These are phyloP conservation scores for Rotaria macrura DNA, from an alignment of 2,888 invertebrate species.

Conservation along the genomic window DNA sequence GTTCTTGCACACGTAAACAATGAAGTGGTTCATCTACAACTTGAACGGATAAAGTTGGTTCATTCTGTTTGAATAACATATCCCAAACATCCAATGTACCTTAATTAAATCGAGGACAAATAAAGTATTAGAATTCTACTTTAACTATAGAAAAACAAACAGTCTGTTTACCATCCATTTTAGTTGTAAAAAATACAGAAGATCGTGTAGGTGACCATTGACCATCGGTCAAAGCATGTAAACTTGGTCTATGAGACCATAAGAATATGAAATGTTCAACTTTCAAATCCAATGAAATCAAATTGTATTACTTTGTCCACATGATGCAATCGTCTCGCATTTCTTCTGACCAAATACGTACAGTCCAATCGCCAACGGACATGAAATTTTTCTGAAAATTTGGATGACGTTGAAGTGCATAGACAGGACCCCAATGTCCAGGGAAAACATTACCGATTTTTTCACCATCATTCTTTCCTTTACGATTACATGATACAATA, in stretches of 20 bases:
- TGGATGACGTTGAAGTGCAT: slow-evolving; percentile 77
- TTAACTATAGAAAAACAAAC: not conserved
- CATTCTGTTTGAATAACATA: slow-evolving; percentile 69
- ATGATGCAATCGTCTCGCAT: slow-evolving; percentile 77
- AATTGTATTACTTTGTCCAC: slow-evolving; percentile 32
- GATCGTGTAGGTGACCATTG: slow-evolving; percentile 75
- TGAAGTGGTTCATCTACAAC: slow-evolving; percentile 61
- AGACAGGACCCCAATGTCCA: slow-evolving; percentile 67
- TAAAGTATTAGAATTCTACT: not conserved
- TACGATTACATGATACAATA: slow-evolving; percentile 61
- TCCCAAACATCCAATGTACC: slow-evolving; percentile 75
- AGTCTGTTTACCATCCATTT: slow-evolving; percentile 61
- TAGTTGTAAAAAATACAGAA: slow-evolving; percentile 72
- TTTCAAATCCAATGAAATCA: no score
- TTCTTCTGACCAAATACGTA: slow-evolving; percentile 87
- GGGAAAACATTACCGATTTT: slow-evolving; percentile 61
- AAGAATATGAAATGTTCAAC: no score
- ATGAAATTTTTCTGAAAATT: slow-evolving; percentile 86
- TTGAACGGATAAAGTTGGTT: slow-evolving; percentile 67
- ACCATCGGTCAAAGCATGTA: slow-evolving; percentile 58
- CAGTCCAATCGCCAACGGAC: slow-evolving; percentile 86
- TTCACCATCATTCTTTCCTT: slow-evolving; percentile 66
- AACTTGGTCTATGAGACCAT: slow-evolving; percentile 32
- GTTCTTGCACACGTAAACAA: slow-evolving; percentile 61
- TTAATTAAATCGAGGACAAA: not conserved